Evolutionary conservation across 2,113 vertebrate species (phyloP).

Genomic region (Aegotheles bennettii): DNA sequence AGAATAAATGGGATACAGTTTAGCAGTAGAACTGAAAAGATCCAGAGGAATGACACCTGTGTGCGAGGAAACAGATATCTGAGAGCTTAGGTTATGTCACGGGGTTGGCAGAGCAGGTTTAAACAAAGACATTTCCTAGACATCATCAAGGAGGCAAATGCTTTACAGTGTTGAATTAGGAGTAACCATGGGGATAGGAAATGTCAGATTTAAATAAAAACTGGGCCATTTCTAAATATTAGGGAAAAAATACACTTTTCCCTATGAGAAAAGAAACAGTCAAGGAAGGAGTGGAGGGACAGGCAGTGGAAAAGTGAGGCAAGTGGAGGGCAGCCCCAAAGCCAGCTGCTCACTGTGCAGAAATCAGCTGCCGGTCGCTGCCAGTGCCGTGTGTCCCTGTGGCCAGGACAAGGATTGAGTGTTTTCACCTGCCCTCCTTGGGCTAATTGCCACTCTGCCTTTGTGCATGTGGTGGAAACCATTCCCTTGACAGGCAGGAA

Average conservation of each 20-base stretch:
- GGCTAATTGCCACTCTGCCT: not conserved
- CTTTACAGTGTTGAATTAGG: not conserved
- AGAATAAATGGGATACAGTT: constrained; percentile 17
- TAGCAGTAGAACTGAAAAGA: not conserved
- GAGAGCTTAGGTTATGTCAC: not conserved
- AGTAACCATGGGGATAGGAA: not conserved
- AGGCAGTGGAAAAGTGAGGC: not conserved
- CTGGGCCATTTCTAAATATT: not conserved
- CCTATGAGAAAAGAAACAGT: not conserved
- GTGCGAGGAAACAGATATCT: not conserved
- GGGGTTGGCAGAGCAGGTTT: not conserved
- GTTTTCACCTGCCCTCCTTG: not conserved
- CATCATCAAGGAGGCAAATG: not conserved
- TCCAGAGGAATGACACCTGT: constrained; percentile 39
- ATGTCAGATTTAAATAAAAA: not conserved
- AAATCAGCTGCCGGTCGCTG: not conserved
- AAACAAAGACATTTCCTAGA: not conserved
- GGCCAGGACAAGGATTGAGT: accelerated
- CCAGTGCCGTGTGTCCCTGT: accelerated
- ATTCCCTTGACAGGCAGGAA: not conserved
- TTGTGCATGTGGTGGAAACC: not conserved
- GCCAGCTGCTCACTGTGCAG: not conserved
- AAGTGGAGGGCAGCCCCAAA: not conserved
- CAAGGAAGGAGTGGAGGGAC: not conserved
- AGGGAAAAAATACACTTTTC: not conserved